Conservation (phyloP, 2,888 invertebrate genomes). For the Eilema griseolum region DNA sequence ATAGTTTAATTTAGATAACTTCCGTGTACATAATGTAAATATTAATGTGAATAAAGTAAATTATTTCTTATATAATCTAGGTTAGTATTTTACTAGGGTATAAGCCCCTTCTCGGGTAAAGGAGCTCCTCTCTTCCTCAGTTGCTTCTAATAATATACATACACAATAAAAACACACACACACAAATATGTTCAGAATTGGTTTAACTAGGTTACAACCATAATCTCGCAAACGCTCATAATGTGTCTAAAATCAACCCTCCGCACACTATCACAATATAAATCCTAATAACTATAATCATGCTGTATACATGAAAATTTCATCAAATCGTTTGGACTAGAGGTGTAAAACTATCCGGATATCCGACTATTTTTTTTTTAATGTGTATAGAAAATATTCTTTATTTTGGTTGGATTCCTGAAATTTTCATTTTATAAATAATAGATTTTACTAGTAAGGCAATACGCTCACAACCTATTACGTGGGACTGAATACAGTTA, state of each 20-base stretch:
- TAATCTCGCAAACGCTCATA: background rate
- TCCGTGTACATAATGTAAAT: too few species aligned
- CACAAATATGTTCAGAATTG: background rate
- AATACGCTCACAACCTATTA: too few species aligned
- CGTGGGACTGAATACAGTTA: too few species aligned
- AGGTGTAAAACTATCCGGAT: conserved; percentile 2
- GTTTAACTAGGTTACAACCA: background rate
- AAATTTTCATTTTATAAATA: background rate
- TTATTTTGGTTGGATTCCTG: background rate
- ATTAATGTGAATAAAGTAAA: too few species aligned
- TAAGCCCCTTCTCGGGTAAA: too few species aligned
- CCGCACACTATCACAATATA: background rate
- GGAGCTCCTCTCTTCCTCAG: too few species aligned
- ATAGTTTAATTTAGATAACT: too few species aligned
- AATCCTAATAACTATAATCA: conserved; percentile 20
- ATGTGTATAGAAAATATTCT: background rate
- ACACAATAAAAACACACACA: too few species aligned
- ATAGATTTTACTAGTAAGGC: too few species aligned
- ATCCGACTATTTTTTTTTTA: background rate
- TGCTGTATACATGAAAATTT: conserved; percentile 27
- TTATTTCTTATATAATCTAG: too few species aligned
- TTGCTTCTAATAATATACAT: too few species aligned
- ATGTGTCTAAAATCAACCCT: conserved; percentile 17
- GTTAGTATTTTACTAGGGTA: too few species aligned
- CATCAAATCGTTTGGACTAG: conserved; percentile 20